A percentile compares a stretch with the other conserved stretches of the same genome.
Evolutionary conservation across 2,888 invertebrate genomes (phyloP).

Genomic region (Hoplodrina blanda): DNA sequence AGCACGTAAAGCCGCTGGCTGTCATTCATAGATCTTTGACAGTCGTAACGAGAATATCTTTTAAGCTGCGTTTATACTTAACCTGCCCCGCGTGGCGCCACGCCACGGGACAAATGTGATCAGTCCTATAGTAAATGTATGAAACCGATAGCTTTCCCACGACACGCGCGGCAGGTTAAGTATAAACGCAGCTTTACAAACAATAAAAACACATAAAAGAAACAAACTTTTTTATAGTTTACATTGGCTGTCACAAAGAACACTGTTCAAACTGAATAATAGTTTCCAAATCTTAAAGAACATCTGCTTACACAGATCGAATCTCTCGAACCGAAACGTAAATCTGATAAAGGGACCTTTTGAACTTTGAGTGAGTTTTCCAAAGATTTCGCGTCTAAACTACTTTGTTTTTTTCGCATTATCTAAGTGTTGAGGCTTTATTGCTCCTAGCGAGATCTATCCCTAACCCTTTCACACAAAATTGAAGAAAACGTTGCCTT

Average conservation of each 20-base stretch:
- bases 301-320: slow-evolving; percentile 41
- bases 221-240: background rate
- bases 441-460: background rate
- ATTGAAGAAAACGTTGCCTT: background rate
- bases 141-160: too few species aligned
- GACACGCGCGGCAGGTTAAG: too few species aligned
- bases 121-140: too few species aligned
- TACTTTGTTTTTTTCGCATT: slow-evolving; percentile 48
- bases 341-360: slow-evolving; percentile 65
- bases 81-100: too few species aligned
- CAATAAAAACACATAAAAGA: too few species aligned
- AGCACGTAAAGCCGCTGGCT: background rate
- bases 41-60: too few species aligned
- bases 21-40: background rate
- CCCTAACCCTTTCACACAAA: background rate
- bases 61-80: too few species aligned
- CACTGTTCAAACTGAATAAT: slow-evolving; percentile 8
- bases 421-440: slow-evolving; percentile 4
- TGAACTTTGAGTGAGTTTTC: slow-evolving; percentile 39
- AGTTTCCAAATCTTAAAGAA: slow-evolving; percentile 32
- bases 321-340: slow-evolving; percentile 56
- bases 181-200: too few species aligned
- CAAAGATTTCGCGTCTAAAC: slow-evolving; percentile 41
- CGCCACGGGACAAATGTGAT: too few species aligned
- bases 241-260: background rate